Conservation (phyloP, 1,140 invertebrate species). For the Saxidomus purpurata region DNA sequence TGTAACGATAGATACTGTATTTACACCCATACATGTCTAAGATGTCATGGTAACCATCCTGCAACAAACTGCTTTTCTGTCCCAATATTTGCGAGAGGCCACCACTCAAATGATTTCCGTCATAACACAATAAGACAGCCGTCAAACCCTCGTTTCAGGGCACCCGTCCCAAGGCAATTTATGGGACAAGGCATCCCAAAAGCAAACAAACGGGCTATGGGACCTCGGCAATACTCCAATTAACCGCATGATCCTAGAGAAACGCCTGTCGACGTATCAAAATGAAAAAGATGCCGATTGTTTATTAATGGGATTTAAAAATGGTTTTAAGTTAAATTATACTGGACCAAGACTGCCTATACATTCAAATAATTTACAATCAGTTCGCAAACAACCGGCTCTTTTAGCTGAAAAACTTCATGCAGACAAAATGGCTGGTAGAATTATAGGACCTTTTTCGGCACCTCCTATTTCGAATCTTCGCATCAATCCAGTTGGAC, state of each 20-base stretch:
- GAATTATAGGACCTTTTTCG: neutral
- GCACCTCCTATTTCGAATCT: neutral
- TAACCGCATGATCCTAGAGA: neutral
- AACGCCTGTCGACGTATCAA: neutral
- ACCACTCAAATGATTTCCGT: neutral
- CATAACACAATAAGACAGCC: neutral
- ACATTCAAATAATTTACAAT: neutral
- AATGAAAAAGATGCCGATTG: neutral
- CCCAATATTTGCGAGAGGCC: neutral
- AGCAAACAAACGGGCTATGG: neutral
- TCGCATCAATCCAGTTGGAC: neutral
- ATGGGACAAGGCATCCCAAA: neutral
- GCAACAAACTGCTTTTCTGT: neutral
- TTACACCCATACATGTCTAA: neutral
- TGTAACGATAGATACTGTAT: neutral
- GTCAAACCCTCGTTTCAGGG: too few relatives aligned
- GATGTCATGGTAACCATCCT: neutral
- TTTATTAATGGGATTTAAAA: neutral
- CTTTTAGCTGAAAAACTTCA: neutral
- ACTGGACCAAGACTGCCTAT: neutral
- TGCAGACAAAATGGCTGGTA: neutral
- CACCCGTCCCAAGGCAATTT: neutral
- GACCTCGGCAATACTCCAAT: neutral
- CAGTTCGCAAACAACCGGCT: too few relatives aligned
- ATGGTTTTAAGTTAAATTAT: neutral